Conservation (phyloP, 2,113 vertebrate species). For the Odocoileus hemionus region DNA sequence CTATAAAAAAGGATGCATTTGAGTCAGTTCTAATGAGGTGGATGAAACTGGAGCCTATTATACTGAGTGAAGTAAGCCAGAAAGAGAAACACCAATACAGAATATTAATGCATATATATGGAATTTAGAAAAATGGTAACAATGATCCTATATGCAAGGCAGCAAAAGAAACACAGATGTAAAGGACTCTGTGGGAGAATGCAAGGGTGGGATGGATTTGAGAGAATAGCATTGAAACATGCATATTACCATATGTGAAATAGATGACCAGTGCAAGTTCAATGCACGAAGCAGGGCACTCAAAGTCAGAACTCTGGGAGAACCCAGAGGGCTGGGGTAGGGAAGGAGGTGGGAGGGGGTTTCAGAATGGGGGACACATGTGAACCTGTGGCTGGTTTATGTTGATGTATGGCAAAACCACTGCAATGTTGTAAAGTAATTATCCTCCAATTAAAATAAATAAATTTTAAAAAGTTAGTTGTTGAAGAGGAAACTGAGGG, state of each 20-base stretch:
- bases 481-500: constrained; percentile 41
- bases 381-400: not conserved
- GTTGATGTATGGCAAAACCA: not conserved
- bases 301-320: not conserved
- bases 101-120: not conserved
- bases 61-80: not conserved
- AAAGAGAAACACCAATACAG: not conserved
- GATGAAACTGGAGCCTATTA: not conserved
- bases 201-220: not conserved
- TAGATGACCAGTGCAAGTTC: not conserved
- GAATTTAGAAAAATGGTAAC: not conserved
- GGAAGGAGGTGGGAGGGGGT: not conserved
- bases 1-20: not conserved
- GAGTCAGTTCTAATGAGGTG: not conserved
- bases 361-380: not conserved
- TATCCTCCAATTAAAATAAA: not conserved
- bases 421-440: not conserved
- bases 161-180: not conserved
- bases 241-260: not conserved
- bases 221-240: not conserved
- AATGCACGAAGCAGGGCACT: not conserved
- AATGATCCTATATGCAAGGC: not conserved
- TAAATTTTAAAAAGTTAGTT: not conserved
- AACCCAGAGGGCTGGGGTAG: not conserved
- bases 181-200: not conserved